Evolutionary conservation across 2,888 invertebrate genomes (phyloP).

Genomic region (Dione juno): DNA sequence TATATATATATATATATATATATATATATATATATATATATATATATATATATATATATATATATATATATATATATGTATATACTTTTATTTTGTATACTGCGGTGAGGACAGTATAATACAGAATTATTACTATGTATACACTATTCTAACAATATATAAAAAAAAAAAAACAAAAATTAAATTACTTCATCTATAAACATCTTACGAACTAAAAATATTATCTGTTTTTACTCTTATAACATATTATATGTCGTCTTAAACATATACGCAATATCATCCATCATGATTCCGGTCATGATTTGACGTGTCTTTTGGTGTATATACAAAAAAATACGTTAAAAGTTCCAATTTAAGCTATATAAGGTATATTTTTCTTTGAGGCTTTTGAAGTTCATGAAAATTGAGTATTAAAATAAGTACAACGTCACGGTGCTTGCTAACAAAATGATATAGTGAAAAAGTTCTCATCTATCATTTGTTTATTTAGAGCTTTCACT

Average conservation of each 20-base stretch:
- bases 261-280: conserved; percentile 19
- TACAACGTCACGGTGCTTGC: conserved; percentile 7
- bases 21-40: too few relatives aligned
- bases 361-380: conserved; percentile 12
- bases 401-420: conserved; percentile 15
- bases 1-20: too few relatives aligned
- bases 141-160: too few relatives aligned
- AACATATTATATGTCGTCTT: conserved; percentile 9
- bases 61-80: too few relatives aligned
- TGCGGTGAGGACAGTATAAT: too few relatives aligned
- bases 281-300: conserved; percentile 26
- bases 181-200: neutral
- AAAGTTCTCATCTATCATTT: conserved; percentile 1
- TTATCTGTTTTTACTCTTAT: conserved; percentile 7
- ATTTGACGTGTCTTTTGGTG: conserved; percentile 14
- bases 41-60: too few relatives aligned
- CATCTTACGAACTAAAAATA: neutral
- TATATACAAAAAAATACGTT: neutral
- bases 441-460: conserved; percentile 10
- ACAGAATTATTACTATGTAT: too few relatives aligned
- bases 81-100: too few relatives aligned
- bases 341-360: neutral
- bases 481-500: neutral
- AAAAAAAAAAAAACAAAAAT: too few relatives aligned
- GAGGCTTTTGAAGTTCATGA: neutral